Conservation (phyloP, 2,888 invertebrate genomes). For the Phyto melanocephala region DNA sequence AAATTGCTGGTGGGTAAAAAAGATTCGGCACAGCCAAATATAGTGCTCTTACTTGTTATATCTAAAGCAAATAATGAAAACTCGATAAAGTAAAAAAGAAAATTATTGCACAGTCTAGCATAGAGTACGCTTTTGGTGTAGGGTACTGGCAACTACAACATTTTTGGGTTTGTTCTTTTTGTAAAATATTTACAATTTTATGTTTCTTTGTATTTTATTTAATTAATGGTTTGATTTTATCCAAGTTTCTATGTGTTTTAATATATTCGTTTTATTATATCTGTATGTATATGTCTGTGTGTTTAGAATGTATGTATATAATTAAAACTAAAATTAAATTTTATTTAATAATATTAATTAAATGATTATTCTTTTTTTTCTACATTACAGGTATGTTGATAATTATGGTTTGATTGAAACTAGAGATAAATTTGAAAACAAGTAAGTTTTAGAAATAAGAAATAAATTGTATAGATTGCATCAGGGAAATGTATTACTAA, state of each 20-base stretch:
- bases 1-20: no score
- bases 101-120: no score
- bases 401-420: neutral
- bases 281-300: no score
- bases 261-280: neutral
- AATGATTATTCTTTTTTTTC: neutral
- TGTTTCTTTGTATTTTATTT: conserved; percentile 1
- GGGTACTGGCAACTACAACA: neutral
- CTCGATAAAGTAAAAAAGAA: no score
- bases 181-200: neutral
- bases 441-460: conserved; percentile 7
- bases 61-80: no score
- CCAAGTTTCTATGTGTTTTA: neutral
- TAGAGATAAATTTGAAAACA: neutral
- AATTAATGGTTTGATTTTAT: neutral
- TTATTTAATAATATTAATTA: conserved; percentile 20
- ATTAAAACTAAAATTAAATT: neutral
- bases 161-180: neutral
- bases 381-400: conserved; percentile 41
- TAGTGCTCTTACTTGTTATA: no score
- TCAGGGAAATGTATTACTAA: neutral
- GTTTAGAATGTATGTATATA: neutral
- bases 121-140: no score
- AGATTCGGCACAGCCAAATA: no score
- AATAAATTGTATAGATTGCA: neutral